phyloP scores from a whole-genome alignment of 2,888 invertebrate species.

The Hofmannophila pseudospretella region DNA sequence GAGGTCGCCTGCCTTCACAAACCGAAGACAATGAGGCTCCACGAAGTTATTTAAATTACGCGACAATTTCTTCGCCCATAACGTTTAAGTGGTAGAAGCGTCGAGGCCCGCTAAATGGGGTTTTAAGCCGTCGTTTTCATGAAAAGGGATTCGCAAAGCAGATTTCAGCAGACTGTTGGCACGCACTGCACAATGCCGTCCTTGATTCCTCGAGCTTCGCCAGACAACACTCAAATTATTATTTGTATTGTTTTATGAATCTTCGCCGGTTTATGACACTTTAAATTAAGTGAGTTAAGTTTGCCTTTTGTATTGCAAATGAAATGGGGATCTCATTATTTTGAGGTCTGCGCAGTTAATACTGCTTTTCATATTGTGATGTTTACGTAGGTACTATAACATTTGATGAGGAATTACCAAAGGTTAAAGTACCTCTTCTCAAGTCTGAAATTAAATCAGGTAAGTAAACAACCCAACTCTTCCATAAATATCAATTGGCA shows the following conservation, averaged over 20 bases:
- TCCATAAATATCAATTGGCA: neutral
- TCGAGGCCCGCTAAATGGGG: conserved; percentile 64
- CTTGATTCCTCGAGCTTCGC: conserved; percentile 41
- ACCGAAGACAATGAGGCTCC: conserved; percentile 55
- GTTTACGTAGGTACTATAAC: neutral
- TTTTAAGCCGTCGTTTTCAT: conserved; percentile 64
- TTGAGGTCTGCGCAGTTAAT: too few species aligned
- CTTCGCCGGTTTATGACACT: conserved; percentile 53
- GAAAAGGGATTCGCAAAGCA: conserved; percentile 66
- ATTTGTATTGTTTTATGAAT: conserved; percentile 64
- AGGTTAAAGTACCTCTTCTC: too few species aligned
- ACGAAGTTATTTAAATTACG: conserved; percentile 71
- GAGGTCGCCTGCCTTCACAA: conserved; percentile 38
- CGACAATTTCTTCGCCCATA: conserved; percentile 69
- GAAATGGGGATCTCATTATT: conserved; percentile 5
- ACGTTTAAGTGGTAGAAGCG: conserved; percentile 62
- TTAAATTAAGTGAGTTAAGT: conserved; percentile 51
- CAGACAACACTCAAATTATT: conserved; percentile 50
- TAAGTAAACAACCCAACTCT: too few species aligned
- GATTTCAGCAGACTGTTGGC: conserved; percentile 51
- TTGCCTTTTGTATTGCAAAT: conserved; percentile 34
- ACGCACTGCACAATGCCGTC: conserved; percentile 45
- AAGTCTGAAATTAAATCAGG: too few species aligned
- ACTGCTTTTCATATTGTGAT: too few species aligned
- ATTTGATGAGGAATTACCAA: too few species aligned